Percentiles rank a stretch among this genome's conserved stretches.
Evolutionary conservation across 2,888 invertebrate genomes (phyloP).

Genomic region (Megamerina dolium): DNA sequence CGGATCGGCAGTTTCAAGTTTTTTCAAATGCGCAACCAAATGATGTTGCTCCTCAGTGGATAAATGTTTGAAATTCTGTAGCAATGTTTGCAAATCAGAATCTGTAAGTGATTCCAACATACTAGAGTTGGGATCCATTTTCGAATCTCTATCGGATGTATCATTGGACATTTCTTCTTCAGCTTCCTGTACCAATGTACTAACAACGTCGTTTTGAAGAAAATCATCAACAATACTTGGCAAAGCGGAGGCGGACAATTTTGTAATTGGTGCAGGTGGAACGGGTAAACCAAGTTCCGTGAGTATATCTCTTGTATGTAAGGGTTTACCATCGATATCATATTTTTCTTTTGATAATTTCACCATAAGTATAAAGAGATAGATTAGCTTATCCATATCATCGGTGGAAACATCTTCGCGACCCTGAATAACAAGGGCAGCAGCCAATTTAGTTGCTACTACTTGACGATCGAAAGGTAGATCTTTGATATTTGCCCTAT

Average conservation of each 20-base stretch:
- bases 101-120: constrained; percentile 73
- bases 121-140: constrained; percentile 36
- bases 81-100: constrained; percentile 68
- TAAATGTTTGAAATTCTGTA: constrained; percentile 76
- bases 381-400: constrained; percentile 72
- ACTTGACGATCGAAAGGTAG: constrained; percentile 67
- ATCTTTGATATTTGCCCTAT: constrained; percentile 51
- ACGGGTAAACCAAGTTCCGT: constrained; percentile 28
- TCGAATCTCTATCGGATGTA: constrained; percentile 26
- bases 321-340: constrained; percentile 23
- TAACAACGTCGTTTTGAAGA: constrained; percentile 27
- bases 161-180: constrained; percentile 30
- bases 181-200: constrained; percentile 29
- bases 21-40: constrained; percentile 73
- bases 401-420: constrained; percentile 73
- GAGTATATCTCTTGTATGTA: constrained; percentile 26
- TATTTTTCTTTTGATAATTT: constrained; percentile 53
- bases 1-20: constrained; percentile 71
- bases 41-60: constrained; percentile 77
- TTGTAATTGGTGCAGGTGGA: constrained; percentile 1
- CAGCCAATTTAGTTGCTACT: constrained; percentile 76
- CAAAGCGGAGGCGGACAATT: constrained; percentile 11
- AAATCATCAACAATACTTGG: constrained; percentile 30
- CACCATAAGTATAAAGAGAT: constrained; percentile 69
- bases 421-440: constrained; percentile 71